Conservation (phyloP, 1,140 invertebrate species). For the Saccostrea glomerata region DNA sequence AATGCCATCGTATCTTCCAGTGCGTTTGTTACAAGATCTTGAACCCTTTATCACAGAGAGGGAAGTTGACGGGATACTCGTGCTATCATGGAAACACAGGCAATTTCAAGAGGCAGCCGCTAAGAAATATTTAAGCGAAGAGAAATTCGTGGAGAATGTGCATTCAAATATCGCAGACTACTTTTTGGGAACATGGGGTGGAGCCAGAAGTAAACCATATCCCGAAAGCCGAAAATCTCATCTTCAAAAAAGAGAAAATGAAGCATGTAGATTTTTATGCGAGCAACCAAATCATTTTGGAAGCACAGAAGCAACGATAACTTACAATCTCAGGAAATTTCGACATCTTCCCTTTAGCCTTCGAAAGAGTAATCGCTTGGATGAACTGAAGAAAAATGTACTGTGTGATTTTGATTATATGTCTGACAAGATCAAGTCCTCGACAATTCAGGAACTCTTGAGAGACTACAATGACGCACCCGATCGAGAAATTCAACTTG, state of each 20-base stretch:
- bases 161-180: slow-evolving; percentile 98
- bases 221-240: slow-evolving; percentile 89
- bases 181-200: slow-evolving; percentile 95
- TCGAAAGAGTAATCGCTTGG: slow-evolving; percentile 58
- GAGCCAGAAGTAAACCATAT: slow-evolving; percentile 92
- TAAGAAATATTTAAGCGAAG: slow-evolving; percentile 95
- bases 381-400: slow-evolving; percentile 59
- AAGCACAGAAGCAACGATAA: slow-evolving; percentile 41
- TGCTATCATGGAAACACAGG: slow-evolving; percentile 70
- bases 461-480: slow-evolving; percentile 79
- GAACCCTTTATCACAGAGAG: slow-evolving; percentile 97
- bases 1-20: slow-evolving; percentile 67
- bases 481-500: slow-evolving; percentile 78
- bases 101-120: slow-evolving; percentile 78
- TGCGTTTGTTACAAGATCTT: slow-evolving; percentile 88
- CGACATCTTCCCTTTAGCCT: slow-evolving; percentile 67
- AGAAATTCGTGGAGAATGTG: slow-evolving; percentile 91
- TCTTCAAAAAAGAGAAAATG: slow-evolving; percentile 88
- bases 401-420: slow-evolving; percentile 73
- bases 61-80: slow-evolving; percentile 86
- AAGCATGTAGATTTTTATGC: slow-evolving; percentile 95
- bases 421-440: slow-evolving; percentile 64
- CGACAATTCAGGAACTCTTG: slow-evolving; percentile 67
- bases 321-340: slow-evolving; percentile 71
- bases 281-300: slow-evolving; percentile 94